phyloP scores from a whole-genome alignment of 1,140 invertebrate genomes.

The Bombus polaris region DNA sequence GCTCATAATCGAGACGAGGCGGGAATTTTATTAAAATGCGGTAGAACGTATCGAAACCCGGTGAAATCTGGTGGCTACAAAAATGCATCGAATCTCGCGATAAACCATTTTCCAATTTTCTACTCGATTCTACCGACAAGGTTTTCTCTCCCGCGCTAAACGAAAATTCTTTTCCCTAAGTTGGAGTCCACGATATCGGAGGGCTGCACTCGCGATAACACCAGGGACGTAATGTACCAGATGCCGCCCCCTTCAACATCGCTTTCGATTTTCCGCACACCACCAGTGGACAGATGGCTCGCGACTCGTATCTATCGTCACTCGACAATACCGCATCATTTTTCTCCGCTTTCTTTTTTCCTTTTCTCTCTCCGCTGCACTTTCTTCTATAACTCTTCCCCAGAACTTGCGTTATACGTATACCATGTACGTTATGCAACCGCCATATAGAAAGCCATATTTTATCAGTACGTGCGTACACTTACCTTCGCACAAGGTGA shows the following conservation, averaged over 20 bases:
- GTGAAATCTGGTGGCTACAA: constrained; percentile 6
- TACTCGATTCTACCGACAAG: constrained; percentile 28
- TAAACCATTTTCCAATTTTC: constrained; percentile 53
- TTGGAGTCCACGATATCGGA: constrained; percentile 44
- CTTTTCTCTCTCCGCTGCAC: neutral
- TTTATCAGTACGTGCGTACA: constrained; percentile 13
- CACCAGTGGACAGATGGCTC: constrained; percentile 58
- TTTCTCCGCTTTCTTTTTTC: no score
- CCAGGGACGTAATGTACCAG: constrained; percentile 40
- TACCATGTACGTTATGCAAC: constrained; percentile 32
- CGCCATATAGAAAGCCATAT: constrained; percentile 23
- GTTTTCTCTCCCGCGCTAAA: constrained; percentile 8
- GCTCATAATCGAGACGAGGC: constrained; percentile 10
- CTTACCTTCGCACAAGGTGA: neutral
- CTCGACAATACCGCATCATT: constrained; percentile 40
- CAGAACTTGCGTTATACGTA: constrained; percentile 16
- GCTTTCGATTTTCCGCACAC: constrained; percentile 64
- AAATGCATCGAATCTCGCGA: constrained; percentile 39
- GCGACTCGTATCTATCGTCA: constrained; percentile 60
- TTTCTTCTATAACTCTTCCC: constrained; percentile 14
- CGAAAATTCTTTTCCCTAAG: constrained; percentile 62
- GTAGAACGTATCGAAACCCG: neutral
- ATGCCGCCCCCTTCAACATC: constrained; percentile 8
- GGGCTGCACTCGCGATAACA: constrained; percentile 40
- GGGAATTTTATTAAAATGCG: constrained; percentile 26